Base-by-base conservation (phyloP, 1,140 invertebrate genomes). In the Calycopis cecrops region DNA sequence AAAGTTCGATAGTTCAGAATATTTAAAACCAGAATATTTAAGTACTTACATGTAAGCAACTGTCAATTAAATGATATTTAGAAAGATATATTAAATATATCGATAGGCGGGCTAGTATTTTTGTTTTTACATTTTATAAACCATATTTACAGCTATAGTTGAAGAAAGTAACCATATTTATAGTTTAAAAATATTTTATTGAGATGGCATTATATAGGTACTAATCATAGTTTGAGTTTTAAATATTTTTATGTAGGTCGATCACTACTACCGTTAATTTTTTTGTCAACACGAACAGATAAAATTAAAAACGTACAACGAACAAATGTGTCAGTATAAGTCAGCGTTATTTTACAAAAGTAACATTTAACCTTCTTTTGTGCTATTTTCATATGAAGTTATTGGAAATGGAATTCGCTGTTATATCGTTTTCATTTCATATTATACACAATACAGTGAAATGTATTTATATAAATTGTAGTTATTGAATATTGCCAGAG, bases 401-500 rank as follows among this genome's bases (percentile, higher is more conserved):
- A 59, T 57, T 55, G 28, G 48, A 57, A 62, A 52, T 53, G 55
- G 52, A 33, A 21, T 62, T 62, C 56, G 59, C 52, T 60, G 67
- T 55, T 63, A 61, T 62, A 53, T 64, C 52, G 33, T 63, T 60
- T 67, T 63, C 21, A 57, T 47, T 69, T 71, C 40, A 61, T 55
- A 49, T 68, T 66, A 62, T 67, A 60, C 48, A 63, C 50, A 57
- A 62, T 58, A 59, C 60, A 65, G 40, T 62, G 14, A 50, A 50
- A 50, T 28, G 35, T 50, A 34, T 50, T 50, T 48, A 35, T 50
- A 50, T 50, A 14, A 50, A 50, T 50, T 35, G 35, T 14, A 44
- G 18, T 33, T 35, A 53, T 40, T 42, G 16, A 53, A 67, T 62
- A 71, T 51, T 69, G 79, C 79, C 79, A 85, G 82, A 85, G 82